Percentiles rank a stretch among this genome's conserved stretches.
These are phyloP conservation scores for Eilema sororculum DNA, from an alignment of 2,888 invertebrate genomes.

Conservation along the genomic window DNA sequence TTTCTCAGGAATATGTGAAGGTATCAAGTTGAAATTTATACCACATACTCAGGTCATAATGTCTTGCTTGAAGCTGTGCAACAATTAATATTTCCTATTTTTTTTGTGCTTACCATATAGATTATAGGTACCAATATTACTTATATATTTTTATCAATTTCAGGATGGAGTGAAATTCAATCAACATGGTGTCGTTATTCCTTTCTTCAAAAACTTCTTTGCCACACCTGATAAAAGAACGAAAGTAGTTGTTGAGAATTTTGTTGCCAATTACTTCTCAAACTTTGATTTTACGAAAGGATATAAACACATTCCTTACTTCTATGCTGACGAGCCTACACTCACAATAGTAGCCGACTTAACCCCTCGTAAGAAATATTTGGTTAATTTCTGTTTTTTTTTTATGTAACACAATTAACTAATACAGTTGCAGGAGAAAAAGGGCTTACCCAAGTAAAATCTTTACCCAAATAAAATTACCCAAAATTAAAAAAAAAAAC, in stretches of 20 bases:
- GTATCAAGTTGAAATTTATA: no score
- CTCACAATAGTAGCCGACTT: conserved; percentile 60
- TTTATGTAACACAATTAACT: background rate
- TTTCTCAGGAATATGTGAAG: no score
- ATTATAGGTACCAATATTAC: no score
- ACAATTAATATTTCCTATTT: no score
- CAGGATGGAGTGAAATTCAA: conserved; percentile 79
- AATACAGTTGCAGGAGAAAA: background rate
- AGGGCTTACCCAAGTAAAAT: no score
- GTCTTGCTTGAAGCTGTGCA: no score
- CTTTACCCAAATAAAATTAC: no score
- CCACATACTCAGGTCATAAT: no score
- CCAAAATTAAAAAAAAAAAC: no score
- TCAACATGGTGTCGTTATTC: conserved; percentile 64
- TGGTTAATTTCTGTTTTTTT: background rate
- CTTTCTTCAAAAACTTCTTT: conserved; percentile 70
- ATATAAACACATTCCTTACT: conserved; percentile 55
- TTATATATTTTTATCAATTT: conserved; percentile 27
- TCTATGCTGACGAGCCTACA: conserved; percentile 60
- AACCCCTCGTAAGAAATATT: conserved; percentile 49
- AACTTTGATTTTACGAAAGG: conserved; percentile 61
- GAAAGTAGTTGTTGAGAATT: conserved; percentile 73
- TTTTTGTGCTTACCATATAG: no score
- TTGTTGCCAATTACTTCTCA: conserved; percentile 72
- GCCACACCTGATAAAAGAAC: conserved; percentile 58